These are phyloP conservation scores for Rhineura floridana DNA, from an alignment of 2,113 vertebrate genomes.

Conservation along the genomic window DNA sequence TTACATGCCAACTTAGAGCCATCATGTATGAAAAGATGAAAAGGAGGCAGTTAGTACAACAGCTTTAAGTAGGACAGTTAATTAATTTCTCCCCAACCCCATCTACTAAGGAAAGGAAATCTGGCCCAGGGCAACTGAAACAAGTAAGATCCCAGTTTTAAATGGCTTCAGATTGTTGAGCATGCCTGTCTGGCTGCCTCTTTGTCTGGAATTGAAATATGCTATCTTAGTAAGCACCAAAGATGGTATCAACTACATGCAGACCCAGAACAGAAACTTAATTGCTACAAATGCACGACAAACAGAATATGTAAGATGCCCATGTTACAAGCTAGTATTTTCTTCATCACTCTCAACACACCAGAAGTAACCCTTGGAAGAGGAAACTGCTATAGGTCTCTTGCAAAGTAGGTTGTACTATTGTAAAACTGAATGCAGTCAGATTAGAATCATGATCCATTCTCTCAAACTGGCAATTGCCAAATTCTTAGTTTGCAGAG, in stretches of 20 bases:
- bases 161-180: background rate
- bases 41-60: slow-evolving; percentile 43
- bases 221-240: background rate
- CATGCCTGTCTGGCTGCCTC: rapidly evolving
- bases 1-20: slow-evolving; percentile 30
- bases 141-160: background rate
- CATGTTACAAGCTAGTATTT: background rate
- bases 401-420: background rate
- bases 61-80: slow-evolving; percentile 17
- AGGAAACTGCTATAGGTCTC: background rate
- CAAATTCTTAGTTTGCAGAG: background rate
- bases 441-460: background rate
- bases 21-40: slow-evolving; percentile 43
- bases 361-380: background rate
- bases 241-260: background rate
- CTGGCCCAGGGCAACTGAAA: slow-evolving; percentile 32
- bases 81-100: background rate
- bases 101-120: background rate
- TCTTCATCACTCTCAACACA: background rate
- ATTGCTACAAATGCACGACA: background rate
- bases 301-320: background rate
- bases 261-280: background rate
- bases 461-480: background rate
- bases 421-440: background rate
- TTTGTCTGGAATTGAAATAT: rapidly evolving